Conservation (phyloP, 2,888 invertebrate genomes). For the Serrognathus titanus region DNA sequence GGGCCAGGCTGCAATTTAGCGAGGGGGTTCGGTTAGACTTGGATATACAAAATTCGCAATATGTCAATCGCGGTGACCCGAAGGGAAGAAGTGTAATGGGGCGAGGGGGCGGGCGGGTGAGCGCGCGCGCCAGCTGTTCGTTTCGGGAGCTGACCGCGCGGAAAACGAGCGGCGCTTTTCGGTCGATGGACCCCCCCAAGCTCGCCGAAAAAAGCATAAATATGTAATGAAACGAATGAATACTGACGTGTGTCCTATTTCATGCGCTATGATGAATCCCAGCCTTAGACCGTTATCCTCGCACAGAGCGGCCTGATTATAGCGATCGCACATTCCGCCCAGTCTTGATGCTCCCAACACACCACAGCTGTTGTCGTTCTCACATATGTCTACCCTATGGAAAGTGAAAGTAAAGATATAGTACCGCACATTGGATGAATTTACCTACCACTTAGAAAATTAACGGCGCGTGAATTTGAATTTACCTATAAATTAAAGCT, state of each 20-base stretch:
- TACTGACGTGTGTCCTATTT: constrained; percentile 58
- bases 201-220: constrained; percentile 1
- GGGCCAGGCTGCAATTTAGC: constrained; percentile 35
- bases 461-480: no score
- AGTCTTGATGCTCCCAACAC: constrained; percentile 56
- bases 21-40: background rate
- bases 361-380: constrained; percentile 37
- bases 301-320: constrained; percentile 53
- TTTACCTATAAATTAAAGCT: no score
- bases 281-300: constrained; percentile 56
- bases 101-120: no score
- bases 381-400: constrained; percentile 44
- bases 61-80: background rate
- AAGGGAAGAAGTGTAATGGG: background rate
- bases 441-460: no score
- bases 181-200: constrained; percentile 9
- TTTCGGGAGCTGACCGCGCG: constrained; percentile 13
- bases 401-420: constrained; percentile 7
- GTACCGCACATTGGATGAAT: no score
- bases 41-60: background rate
- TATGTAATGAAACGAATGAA: constrained; percentile 12
- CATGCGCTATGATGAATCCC: constrained; percentile 58
- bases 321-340: constrained; percentile 55
- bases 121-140: constrained; percentile 5
- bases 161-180: constrained; percentile 21